These are phyloP conservation scores for Cavia aperea DNA, from an alignment of 2,113 vertebrate genomes.

Conservation along the genomic window DNA sequence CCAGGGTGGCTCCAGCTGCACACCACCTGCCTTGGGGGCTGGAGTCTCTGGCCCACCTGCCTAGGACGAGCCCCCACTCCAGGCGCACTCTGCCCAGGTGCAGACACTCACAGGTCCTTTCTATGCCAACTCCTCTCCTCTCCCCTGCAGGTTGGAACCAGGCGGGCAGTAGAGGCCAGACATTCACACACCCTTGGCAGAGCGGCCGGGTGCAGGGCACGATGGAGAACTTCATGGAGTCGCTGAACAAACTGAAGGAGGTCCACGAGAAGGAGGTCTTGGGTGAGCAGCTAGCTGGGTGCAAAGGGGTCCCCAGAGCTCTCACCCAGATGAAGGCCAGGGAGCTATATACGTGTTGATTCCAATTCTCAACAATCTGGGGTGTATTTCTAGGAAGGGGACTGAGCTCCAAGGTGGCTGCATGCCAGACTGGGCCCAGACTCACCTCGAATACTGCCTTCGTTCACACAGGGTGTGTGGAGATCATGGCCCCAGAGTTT, in stretches of 20 bases:
- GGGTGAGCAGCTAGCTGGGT: slow-evolving; percentile 70
- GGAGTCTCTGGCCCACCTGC: background rate
- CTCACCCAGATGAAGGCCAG: background rate
- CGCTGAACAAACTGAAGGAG: slow-evolving; percentile 86
- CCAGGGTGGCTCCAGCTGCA: background rate
- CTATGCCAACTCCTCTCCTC: background rate
- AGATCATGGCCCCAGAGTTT: accelerated
- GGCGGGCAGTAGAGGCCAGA: background rate
- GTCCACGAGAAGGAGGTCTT: slow-evolving; percentile 89
- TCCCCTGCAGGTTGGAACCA: slow-evolving; percentile 16
- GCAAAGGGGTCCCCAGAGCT: background rate
- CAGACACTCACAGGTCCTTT: background rate
- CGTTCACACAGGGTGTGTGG: background rate
- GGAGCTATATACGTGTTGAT: accelerated
- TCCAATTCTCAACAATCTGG: background rate
- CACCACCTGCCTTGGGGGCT: background rate
- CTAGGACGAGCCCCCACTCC: background rate
- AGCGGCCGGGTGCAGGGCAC: slow-evolving; percentile 33
- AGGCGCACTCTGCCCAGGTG: too few relatives aligned
- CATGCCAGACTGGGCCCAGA: background rate
- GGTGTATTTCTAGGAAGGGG: background rate
- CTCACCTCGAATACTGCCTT: accelerated
- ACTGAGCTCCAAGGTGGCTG: background rate
- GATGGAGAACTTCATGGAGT: slow-evolving; percentile 83
- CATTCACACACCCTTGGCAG: background rate